Percentiles rank a stretch among this genome's conserved stretches.
Evolutionary conservation across 2,797 vertebrate species (phyloP).

Genomic region (Brachymystax lenok): DNA sequence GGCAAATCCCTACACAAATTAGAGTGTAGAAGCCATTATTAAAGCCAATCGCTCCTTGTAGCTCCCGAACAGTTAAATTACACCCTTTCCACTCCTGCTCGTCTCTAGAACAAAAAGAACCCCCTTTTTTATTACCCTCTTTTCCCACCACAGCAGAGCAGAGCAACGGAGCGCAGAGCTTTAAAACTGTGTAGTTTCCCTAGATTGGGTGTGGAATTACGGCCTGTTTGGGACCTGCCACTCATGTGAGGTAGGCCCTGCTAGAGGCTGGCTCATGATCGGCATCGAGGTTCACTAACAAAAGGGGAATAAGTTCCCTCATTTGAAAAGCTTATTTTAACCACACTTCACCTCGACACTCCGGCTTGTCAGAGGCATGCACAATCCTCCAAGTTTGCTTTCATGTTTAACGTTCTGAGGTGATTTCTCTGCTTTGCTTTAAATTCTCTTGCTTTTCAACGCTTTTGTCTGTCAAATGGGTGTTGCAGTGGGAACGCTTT

Average conservation of each 20-base stretch:
- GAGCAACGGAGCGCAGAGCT: constrained; percentile 24
- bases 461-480: constrained; percentile 58
- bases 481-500: constrained; percentile 56
- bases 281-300: constrained; percentile 45
- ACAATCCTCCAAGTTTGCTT: constrained; percentile 54
- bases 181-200: constrained; percentile 41
- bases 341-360: constrained; percentile 47
- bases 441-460: constrained; percentile 55
- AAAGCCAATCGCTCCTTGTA: constrained; percentile 53
- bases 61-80: constrained; percentile 66
- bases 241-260: constrained; percentile 43
- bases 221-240: constrained; percentile 41
- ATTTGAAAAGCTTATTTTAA: constrained; percentile 43
- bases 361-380: constrained; percentile 34
- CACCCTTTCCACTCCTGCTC: constrained; percentile 46
- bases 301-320: constrained; percentile 53
- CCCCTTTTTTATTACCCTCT: constrained; percentile 45
- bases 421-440: constrained; percentile 54
- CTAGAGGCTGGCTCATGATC: constrained; percentile 52
- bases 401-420: constrained; percentile 60
- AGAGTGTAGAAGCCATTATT: constrained; percentile 66
- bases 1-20: constrained; percentile 69
- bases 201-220: constrained; percentile 49
- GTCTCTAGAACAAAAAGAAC: constrained; percentile 57
- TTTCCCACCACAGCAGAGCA: constrained; percentile 21